Evolutionary conservation across 2,797 vertebrate species (phyloP).

Genomic region (Tiaroga cobitis): DNA sequence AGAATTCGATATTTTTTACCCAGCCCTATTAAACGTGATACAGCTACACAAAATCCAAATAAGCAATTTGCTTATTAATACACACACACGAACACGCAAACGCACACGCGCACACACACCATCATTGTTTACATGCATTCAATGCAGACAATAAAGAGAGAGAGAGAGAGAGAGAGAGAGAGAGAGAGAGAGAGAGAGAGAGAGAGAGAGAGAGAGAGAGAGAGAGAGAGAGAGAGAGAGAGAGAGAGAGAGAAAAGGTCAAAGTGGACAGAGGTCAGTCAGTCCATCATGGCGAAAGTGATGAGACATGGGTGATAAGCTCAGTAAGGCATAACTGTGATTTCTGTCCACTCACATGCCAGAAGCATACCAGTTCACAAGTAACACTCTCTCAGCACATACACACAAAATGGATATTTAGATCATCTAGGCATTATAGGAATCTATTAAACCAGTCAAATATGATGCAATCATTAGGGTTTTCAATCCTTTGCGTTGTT

Average conservation of each 20-base stretch:
- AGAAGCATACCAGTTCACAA: neutral
- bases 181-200: neutral
- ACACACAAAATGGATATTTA: neutral
- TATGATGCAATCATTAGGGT: neutral
- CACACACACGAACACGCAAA: too few species aligned
- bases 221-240: conserved; percentile 14
- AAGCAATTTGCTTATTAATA: conserved; percentile 39
- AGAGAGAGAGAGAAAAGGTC: conserved; percentile 47
- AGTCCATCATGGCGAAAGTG: conserved; percentile 46
- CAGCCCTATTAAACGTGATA: too few species aligned
- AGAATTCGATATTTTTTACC: too few species aligned
- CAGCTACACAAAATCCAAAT: conserved; percentile 41
- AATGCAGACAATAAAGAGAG: conserved; percentile 30
- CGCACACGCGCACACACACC: too few species aligned
- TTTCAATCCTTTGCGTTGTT: neutral
- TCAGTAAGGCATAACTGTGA: neutral
- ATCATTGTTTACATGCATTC: too few species aligned
- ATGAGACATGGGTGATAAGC: conserved; percentile 69
- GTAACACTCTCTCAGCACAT: neutral
- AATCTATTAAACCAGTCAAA: neutral
- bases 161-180: conserved; percentile 11
- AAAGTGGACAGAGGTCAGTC: conserved; percentile 43
- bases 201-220: conserved; percentile 25
- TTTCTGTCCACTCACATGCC: neutral
- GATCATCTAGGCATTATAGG: neutral